Evolutionary conservation across 2,797 vertebrate species (phyloP).

Genomic region (Sebastes glaucus): DNA sequence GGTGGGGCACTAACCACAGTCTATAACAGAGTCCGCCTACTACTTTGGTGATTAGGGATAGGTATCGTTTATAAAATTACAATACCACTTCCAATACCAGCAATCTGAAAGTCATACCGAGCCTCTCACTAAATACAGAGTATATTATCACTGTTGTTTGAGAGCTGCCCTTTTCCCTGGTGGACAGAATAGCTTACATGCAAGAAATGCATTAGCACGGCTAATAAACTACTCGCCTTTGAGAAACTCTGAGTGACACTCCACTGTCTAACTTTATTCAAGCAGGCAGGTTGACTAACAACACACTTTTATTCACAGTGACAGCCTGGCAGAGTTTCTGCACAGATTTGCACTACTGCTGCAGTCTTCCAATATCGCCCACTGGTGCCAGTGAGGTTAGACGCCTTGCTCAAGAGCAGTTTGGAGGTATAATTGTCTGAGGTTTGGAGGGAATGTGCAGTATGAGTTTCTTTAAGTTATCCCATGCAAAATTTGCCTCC

Average conservation of each 20-base stretch:
- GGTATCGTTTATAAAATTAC: too few species aligned
- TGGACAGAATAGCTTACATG: constrained; percentile 28
- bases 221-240: constrained; percentile 47
- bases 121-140: neutral
- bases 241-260: constrained; percentile 46
- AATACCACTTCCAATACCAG: too few species aligned
- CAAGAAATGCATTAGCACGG: constrained; percentile 52
- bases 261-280: constrained; percentile 50
- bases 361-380: neutral
- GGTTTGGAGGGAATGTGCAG: constrained; percentile 4
- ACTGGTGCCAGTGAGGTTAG: neutral
- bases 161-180: constrained; percentile 15
- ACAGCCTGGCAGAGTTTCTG: constrained; percentile 48
- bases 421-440: constrained; percentile 5
- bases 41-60: neutral
- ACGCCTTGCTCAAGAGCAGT: constrained; percentile 13
- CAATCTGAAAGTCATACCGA: neutral
- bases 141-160: constrained; percentile 8
- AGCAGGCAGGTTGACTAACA: constrained; percentile 57
- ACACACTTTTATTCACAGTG: constrained; percentile 40
- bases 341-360: neutral
- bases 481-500: constrained; percentile 17
- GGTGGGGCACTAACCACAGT: neutral
- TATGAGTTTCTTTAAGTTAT: constrained; percentile 10
- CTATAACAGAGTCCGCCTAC: neutral